Percentiles rank a stretch among this genome's conserved stretches.
These are phyloP conservation scores for Therioaphis trifolii DNA, from an alignment of 2,888 invertebrate species.

Conservation along the genomic window DNA sequence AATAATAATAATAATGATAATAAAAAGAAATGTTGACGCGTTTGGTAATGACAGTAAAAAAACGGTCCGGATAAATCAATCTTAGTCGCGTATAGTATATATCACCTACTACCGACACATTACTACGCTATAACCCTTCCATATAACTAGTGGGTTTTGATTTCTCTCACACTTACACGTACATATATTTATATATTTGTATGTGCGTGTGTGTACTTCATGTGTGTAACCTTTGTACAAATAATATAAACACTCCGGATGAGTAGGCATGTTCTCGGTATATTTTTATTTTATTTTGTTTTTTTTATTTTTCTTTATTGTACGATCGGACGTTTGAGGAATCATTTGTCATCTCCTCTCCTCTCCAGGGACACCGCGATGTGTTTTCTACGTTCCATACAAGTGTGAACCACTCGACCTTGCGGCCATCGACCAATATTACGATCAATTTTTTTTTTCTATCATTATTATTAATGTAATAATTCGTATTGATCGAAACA, in stretches of 20 bases:
- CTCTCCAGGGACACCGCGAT: conserved; percentile 59
- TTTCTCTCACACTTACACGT: conserved; percentile 43
- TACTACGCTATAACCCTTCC: conserved; percentile 34
- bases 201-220: background rate
- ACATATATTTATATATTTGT: background rate
- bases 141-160: conserved; percentile 48
- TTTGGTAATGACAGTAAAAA: conserved; percentile 60
- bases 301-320: conserved; percentile 55
- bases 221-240: conserved; percentile 62
- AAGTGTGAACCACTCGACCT: conserved; percentile 62
- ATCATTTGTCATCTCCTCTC: conserved; percentile 60
- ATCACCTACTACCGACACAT: conserved; percentile 51
- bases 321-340: conserved; percentile 61
- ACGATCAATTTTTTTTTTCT: conserved; percentile 60
- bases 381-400: conserved; percentile 38
- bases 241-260: conserved; percentile 63
- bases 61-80: conserved; percentile 61
- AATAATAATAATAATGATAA: conserved; percentile 22
- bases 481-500: conserved; percentile 61
- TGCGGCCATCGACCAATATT: conserved; percentile 62
- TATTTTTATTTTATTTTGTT: conserved; percentile 57
- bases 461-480: conserved; percentile 62
- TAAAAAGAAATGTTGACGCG: conserved; percentile 44
- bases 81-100: conserved; percentile 37
- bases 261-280: conserved; percentile 62